Percentiles rank a stretch among this genome's conserved stretches.
These are phyloP conservation scores for Drosophila eohydei DNA, from an alignment of 2,888 invertebrate genomes.

Conservation along the genomic window DNA sequence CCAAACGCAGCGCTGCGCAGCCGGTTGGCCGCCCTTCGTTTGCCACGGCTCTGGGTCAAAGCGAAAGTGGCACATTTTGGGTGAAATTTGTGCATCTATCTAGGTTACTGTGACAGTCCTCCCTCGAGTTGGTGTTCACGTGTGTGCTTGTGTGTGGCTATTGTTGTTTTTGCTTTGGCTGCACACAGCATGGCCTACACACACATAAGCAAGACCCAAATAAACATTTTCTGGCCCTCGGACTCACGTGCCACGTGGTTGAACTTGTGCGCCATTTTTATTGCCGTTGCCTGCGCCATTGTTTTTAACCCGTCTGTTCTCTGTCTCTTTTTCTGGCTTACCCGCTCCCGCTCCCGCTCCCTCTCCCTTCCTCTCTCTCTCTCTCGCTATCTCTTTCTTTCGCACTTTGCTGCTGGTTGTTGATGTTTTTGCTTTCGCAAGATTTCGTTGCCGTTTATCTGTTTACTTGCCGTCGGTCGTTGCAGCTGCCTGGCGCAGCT, in stretches of 20 bases:
- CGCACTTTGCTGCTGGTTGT: conserved; percentile 45
- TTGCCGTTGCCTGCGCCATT: conserved; percentile 73
- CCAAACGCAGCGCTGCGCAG: conserved; percentile 59
- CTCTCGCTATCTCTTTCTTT: conserved; percentile 12
- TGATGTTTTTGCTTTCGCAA: conserved; percentile 77
- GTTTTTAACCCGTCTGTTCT: conserved; percentile 52
- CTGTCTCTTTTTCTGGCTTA: conserved; percentile 9
- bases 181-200: conserved; percentile 70
- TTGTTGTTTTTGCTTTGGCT: conserved; percentile 46
- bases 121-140: conserved; percentile 56
- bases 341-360: neutral
- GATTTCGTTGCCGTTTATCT: conserved; percentile 71
- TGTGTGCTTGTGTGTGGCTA: conserved; percentile 31
- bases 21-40: conserved; percentile 60
- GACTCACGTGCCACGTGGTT: conserved; percentile 74
- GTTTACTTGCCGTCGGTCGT: conserved; percentile 46
- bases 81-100: conserved; percentile 76
- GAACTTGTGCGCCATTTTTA: conserved; percentile 81
- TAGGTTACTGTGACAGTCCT: conserved; percentile 78
- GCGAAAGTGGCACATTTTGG: conserved; percentile 81
- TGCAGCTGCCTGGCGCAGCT: conserved; percentile 6
- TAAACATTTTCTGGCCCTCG: conserved; percentile 77
- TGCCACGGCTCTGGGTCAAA: conserved; percentile 77
- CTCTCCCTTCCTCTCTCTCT: neutral
- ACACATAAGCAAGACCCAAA: conserved; percentile 65